These are phyloP conservation scores for Pseudotriccus pelzelni DNA, from an alignment of 2,797 vertebrate species.

Conservation along the genomic window DNA sequence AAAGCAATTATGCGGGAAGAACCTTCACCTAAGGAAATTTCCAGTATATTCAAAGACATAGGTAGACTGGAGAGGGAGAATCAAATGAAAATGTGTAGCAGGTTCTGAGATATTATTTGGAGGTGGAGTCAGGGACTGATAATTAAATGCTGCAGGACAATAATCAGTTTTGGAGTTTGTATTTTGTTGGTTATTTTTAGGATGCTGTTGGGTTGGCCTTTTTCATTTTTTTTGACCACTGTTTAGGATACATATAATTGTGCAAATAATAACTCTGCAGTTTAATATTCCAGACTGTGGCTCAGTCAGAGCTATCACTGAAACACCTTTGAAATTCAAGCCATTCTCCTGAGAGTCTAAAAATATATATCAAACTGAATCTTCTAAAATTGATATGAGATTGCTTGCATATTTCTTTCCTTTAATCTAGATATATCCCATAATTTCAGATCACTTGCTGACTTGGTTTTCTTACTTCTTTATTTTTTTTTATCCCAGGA, in stretches of 20 bases:
- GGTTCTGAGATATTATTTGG: neutral
- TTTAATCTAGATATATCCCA: neutral
- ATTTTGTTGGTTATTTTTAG: neutral
- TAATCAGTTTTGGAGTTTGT: neutral
- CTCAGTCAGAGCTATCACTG: neutral
- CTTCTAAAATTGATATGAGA: neutral
- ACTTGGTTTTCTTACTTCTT: neutral
- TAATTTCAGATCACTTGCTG: neutral
- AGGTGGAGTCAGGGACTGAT: neutral
- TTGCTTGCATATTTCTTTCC: neutral
- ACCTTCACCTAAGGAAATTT: neutral
- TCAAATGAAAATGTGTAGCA: neutral
- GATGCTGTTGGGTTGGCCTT: rapidly evolving
- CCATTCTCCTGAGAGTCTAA: neutral
- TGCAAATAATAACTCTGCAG: neutral
- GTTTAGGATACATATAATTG: neutral
- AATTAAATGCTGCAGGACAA: neutral
- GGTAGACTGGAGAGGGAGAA: rapidly evolving
- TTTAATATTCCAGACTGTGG: neutral
- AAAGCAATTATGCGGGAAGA: neutral
- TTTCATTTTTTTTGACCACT: rapidly evolving
- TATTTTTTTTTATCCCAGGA: neutral
- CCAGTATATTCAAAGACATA: neutral
- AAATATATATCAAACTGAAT: constrained; percentile 27
- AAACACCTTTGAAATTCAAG: constrained; percentile 11